Base-by-base conservation (phyloP, 2,797 vertebrate species). In the Acanthurus tractus region DNA sequence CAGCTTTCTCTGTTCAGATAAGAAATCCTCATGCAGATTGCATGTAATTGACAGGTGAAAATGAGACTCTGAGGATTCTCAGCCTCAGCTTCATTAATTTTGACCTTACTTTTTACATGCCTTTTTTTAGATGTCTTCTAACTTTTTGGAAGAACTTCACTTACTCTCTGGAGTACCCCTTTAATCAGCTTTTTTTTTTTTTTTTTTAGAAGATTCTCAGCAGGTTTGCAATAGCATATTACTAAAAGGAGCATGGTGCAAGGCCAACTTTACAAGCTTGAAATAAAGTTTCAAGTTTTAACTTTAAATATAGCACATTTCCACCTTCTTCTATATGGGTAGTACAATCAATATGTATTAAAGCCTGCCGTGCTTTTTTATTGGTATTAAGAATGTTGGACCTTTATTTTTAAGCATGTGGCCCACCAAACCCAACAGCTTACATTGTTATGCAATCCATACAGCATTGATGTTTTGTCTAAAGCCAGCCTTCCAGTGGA, bases 391-490 rank as follows among this genome's bases (percentile, higher is more conserved):
- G 29, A 81, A 77, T 62, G 69, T 61, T 2, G 9, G 40, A 67
- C 67, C 36, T 83, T 83, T 78, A 73, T 74, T 78, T 86, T 82
- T 70, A 13, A 74, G 56, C 34, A 44, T 79, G 53, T 46, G 62
- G 56, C 68, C 45, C 14, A 6, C 49, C 74, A 70, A 81, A 79
- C 65, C 86, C 77, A 81, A 74, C 79, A 75, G 74, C 81, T 79
- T 76, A 70, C 56, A 71, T 82, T 84, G 84, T 87, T 85, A 72
- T 87, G 87, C 42, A 20, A 90, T 89, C 86, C 81, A 79, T 80
- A 83, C 77, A 3, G 66, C 83, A 89, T 79, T 74, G 86, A 89
- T 88, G 83, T 90, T 87, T 90, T 86, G 88, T 91, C 83, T 79
- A 76, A 90, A 86, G 68, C 82, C 80, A 89, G 76, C 74, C 81